Percentiles rank a stretch among this genome's conserved stretches.
Conservation (phyloP, 2,797 vertebrate genomes). For the Otus scops region DNA sequence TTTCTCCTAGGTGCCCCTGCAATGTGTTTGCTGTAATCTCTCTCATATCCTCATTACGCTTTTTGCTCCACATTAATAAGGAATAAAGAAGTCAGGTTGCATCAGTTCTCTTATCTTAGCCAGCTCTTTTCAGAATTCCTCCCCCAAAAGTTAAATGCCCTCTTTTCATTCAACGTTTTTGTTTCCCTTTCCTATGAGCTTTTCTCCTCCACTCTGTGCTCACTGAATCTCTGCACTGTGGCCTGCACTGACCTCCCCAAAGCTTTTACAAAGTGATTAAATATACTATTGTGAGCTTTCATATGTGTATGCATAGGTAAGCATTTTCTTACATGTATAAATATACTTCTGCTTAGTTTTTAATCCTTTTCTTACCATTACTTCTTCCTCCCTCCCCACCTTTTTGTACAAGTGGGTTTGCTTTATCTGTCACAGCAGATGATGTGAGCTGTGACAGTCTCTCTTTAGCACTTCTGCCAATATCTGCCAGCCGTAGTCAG, state of each 20-base stretch:
- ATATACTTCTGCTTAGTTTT: not conserved
- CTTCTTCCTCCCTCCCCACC: not conserved
- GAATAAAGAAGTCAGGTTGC: conserved; percentile 11
- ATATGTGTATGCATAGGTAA: rapidly evolving
- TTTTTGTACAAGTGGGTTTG: not conserved
- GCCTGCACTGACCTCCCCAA: not conserved
- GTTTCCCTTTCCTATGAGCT: not conserved
- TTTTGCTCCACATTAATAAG: conserved; percentile 42
- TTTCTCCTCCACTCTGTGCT: not conserved
- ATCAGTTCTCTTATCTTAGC: conserved; percentile 4
- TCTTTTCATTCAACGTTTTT: not conserved
- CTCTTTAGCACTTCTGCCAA: not conserved
- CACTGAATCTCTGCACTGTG: not conserved
- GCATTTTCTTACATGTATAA: not conserved
- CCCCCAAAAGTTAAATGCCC: not conserved
- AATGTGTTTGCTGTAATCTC: conserved; percentile 36
- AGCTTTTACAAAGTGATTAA: not conserved
- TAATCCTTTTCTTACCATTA: not conserved
- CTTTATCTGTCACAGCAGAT: not conserved
- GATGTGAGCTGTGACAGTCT: not conserved
- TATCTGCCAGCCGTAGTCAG: not conserved
- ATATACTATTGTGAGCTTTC: not conserved
- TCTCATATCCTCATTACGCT: not conserved
- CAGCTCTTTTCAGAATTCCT: conserved; percentile 3
- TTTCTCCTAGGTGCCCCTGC: conserved; percentile 15